Evolutionary conservation across 2,113 vertebrate species (phyloP).

Genomic region (Eidolon helvum): DNA sequence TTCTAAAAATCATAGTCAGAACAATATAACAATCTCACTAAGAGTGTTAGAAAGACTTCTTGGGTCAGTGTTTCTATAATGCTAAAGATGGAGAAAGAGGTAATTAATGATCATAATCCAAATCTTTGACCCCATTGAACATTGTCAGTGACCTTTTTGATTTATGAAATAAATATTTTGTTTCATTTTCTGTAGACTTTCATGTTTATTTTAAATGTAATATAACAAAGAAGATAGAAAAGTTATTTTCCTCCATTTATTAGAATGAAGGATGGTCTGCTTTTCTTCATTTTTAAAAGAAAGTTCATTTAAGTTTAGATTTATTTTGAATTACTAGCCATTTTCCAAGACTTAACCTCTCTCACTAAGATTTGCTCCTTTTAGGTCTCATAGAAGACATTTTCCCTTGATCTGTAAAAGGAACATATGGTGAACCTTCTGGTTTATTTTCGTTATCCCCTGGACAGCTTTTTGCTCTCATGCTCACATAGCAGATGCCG

Average conservation of each 20-base stretch:
- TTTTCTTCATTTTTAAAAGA: background rate
- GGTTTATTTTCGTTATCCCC: conserved; percentile 56
- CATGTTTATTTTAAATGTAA: background rate
- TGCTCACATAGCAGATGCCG: conserved; percentile 42
- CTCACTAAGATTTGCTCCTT: conserved; percentile 38
- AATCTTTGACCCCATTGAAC: background rate
- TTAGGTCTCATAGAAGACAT: conserved; percentile 17
- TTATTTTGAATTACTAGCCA: background rate
- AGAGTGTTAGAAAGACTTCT: background rate
- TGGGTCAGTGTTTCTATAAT: background rate
- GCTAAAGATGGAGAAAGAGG: background rate
- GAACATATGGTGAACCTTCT: conserved; percentile 64
- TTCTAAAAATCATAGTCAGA: background rate
- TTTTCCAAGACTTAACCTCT: background rate
- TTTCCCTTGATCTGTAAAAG: conserved; percentile 28
- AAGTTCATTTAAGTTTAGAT: background rate
- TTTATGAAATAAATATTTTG: background rate
- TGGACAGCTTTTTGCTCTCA: conserved; percentile 44
- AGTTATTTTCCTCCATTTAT: background rate
- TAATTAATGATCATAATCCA: background rate
- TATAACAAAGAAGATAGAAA: background rate
- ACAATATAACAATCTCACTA: background rate
- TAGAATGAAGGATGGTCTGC: background rate
- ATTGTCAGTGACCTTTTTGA: background rate
- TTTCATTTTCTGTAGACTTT: background rate